These are phyloP conservation scores for Choristoneura rosaceana DNA, from an alignment of 2,888 invertebrate species.

Conservation along the genomic window DNA sequence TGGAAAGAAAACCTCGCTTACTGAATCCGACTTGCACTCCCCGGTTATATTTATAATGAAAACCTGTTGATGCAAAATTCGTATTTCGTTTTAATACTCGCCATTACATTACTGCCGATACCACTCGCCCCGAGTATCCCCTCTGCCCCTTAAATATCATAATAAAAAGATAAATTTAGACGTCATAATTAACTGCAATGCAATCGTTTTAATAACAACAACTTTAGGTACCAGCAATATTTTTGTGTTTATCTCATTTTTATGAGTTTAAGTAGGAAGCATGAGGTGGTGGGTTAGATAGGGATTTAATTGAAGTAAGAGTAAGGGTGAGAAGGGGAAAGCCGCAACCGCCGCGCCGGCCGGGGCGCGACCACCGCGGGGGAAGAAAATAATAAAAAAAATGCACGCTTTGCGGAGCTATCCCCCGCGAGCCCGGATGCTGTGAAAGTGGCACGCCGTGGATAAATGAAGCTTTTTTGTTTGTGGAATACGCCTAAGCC, in stretches of 20 bases:
- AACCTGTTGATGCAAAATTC: neutral
- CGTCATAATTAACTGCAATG: conserved; percentile 57
- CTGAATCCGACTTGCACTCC: neutral
- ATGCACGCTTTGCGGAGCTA: conserved; percentile 70
- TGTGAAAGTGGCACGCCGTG: conserved; percentile 84
- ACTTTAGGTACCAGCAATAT: conserved; percentile 73
- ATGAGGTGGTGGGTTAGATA: conserved; percentile 78
- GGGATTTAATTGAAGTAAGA: conserved; percentile 83
- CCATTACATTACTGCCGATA: neutral
- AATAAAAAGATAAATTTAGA: conserved; percentile 50
- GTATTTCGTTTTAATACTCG: neutral
- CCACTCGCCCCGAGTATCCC: conserved; percentile 32
- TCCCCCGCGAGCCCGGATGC: conserved; percentile 82
- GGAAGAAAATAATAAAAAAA: conserved; percentile 80
- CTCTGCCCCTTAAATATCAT: conserved; percentile 46
- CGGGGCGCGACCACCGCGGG: conserved; percentile 59
- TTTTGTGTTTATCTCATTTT: conserved; percentile 80
- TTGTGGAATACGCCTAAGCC: conserved; percentile 81
- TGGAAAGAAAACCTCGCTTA: neutral
- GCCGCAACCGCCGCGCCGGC: conserved; percentile 64
- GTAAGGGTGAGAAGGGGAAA: conserved; percentile 61
- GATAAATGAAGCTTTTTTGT: conserved; percentile 84
- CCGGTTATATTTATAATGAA: neutral
- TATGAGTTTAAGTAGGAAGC: conserved; percentile 80
- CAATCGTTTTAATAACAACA: conserved; percentile 69